Conservation (phyloP, 2,797 vertebrate species). For the Enteromius paludinosus region DNA sequence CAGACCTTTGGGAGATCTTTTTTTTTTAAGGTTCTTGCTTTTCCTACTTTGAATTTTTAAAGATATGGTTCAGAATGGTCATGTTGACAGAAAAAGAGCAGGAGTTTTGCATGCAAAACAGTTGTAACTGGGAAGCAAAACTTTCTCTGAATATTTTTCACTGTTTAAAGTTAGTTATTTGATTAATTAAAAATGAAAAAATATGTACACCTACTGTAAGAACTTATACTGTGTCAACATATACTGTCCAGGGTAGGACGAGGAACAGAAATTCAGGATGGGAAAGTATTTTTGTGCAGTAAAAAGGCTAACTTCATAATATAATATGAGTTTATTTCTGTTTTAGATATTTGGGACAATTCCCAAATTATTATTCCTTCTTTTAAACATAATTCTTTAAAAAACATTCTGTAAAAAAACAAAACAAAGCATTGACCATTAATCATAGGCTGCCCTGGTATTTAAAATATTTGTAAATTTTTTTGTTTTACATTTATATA, state of each 20-base stretch:
- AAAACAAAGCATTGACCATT: neutral
- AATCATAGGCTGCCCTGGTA: neutral
- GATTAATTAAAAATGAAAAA: neutral
- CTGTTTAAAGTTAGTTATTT: neutral
- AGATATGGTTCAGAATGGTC: neutral
- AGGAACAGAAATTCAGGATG: neutral
- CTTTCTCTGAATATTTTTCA: neutral
- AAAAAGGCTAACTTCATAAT: neutral
- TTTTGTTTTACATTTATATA: neutral
- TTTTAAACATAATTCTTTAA: neutral
- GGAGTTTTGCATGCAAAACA: slow-evolving; percentile 3
- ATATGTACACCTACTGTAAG: neutral
- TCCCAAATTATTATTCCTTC: neutral
- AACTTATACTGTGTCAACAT: neutral
- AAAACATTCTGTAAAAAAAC: neutral
- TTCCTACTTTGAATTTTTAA: neutral
- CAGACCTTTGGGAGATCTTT: slow-evolving; percentile 15
- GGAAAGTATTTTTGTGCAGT: neutral
- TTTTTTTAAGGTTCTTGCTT: neutral
- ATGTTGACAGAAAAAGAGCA: slow-evolving; percentile 39
- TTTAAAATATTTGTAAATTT: neutral
- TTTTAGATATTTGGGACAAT: neutral
- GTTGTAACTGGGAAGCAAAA: neutral
- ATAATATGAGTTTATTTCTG: neutral
- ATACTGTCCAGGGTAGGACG: neutral